Conservation (phyloP, 2,797 vertebrate species). For the Pseudochromis fuscus region DNA sequence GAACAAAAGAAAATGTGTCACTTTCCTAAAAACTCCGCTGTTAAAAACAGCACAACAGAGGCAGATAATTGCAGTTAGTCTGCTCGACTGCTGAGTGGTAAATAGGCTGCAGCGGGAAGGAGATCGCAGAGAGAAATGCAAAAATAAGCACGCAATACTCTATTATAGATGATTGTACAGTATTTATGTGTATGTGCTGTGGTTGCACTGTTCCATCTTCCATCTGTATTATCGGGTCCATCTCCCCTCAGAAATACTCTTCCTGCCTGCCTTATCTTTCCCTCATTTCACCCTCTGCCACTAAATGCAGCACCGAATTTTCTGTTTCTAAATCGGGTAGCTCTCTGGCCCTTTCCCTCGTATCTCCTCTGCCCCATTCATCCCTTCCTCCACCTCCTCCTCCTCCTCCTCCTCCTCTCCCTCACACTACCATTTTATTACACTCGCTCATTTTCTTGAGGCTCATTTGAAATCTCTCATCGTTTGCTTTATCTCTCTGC, state of each 20-base stretch:
- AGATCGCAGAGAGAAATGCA: conserved; percentile 21
- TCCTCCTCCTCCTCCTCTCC: conserved; percentile 11
- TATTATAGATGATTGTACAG: conserved; percentile 31
- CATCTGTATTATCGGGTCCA: background rate
- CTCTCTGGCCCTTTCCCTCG: conserved; percentile 41
- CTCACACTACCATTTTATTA: conserved; percentile 50
- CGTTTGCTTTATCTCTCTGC: conserved; percentile 61
- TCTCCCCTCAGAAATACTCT: conserved; percentile 7
- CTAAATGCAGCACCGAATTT: conserved; percentile 26
- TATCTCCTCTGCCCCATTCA: conserved; percentile 48
- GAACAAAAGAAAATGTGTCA: background rate
- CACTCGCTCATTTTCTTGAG: conserved; percentile 51
- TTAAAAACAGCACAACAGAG: conserved; percentile 13
- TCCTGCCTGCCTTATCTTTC: background rate
- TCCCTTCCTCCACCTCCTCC: conserved; percentile 3
- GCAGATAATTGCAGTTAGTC: background rate
- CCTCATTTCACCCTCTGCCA: conserved; percentile 17
- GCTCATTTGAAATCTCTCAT: conserved; percentile 70
- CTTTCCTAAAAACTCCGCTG: background rate
- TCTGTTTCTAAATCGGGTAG: conserved; percentile 58
- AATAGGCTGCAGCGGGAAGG: conserved; percentile 31
- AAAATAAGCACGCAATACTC: conserved; percentile 21
- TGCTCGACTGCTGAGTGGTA: conserved; percentile 17
- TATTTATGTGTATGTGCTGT: conserved; percentile 21
- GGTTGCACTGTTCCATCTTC: conserved; percentile 15